phyloP scores from a whole-genome alignment of 1,140 invertebrate species.

The Harpegnathos saltator region DNA sequence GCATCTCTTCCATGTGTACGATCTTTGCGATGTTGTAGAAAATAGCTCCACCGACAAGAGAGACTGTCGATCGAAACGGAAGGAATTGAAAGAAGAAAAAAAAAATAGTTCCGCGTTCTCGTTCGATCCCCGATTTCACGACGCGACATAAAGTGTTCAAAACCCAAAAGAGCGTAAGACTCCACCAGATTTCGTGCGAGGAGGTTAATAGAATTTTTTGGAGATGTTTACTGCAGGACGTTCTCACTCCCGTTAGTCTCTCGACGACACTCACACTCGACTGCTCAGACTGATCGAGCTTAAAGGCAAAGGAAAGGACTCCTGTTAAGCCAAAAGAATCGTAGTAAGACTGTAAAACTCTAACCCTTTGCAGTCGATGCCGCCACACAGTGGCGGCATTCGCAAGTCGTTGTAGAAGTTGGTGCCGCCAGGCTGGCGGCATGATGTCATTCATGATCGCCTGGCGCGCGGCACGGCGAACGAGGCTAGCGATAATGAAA shows the following conservation, averaged over 20 bases:
- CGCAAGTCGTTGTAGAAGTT: no score
- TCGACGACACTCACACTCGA: slow-evolving; percentile 42
- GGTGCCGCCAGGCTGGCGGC: no score
- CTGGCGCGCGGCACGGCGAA: no score
- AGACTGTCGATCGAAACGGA: slow-evolving; percentile 32
- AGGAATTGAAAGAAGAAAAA: slow-evolving; percentile 39
- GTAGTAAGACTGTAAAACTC: slow-evolving; percentile 75
- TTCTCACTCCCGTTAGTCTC: slow-evolving; percentile 48
- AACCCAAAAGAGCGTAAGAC: slow-evolving; percentile 68
- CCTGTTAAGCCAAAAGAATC: slow-evolving; percentile 69
- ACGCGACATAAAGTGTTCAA: slow-evolving; percentile 77
- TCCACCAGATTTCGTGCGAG: slow-evolving; percentile 69
- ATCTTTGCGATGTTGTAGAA: slow-evolving; percentile 4
- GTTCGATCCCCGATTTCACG: slow-evolving; percentile 37
- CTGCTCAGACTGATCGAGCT: slow-evolving; percentile 71
- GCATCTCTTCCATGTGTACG: neutral
- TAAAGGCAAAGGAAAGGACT: slow-evolving; percentile 66
- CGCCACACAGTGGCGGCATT: no score
- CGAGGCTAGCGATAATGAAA: no score
- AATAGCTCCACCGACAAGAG: slow-evolving; percentile 1
- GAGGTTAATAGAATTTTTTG: slow-evolving; percentile 68
- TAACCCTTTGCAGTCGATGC: no score
- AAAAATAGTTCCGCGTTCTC: neutral
- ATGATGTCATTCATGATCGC: no score
- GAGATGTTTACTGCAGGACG: slow-evolving; percentile 64